Evolutionary conservation across 2,888 invertebrate species (phyloP).

Genomic region (Anoncus sp.): DNA sequence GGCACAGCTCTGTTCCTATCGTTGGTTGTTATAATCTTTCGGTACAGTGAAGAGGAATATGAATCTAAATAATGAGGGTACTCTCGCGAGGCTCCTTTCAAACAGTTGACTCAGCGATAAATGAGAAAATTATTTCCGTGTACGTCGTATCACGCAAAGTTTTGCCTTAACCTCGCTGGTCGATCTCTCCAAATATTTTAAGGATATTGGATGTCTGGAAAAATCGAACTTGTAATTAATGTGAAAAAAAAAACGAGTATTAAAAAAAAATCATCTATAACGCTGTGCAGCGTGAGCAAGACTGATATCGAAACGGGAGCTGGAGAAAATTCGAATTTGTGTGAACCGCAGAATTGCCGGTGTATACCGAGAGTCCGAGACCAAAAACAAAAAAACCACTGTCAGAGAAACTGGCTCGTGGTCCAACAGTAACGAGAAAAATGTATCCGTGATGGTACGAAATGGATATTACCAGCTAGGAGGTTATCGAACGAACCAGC

Average conservation of each 20-base stretch:
- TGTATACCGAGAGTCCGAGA: constrained; percentile 39
- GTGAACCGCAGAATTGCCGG: constrained; percentile 55
- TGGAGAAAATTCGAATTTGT: constrained; percentile 52
- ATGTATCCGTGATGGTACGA: constrained; percentile 63
- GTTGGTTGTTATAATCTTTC: constrained; percentile 38
- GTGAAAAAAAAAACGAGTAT: not conserved
- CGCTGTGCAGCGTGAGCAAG: constrained; percentile 16
- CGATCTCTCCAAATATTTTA: not conserved
- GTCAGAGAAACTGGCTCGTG: constrained; percentile 15
- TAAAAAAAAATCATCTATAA: constrained; percentile 30
- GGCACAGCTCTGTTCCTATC: not conserved
- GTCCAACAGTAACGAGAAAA: constrained; percentile 44
- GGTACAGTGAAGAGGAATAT: constrained; percentile 24
- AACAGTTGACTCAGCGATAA: constrained; percentile 29
- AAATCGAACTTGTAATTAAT: constrained; percentile 14
- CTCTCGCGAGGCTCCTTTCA: not conserved
- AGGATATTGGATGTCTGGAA: no score
- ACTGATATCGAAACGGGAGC: constrained; percentile 11
- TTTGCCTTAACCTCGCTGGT: not conserved
- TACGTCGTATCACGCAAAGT: no score
- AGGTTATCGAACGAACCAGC: constrained; percentile 31
- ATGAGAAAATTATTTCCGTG: constrained; percentile 12
- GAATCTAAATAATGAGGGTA: constrained; percentile 16
- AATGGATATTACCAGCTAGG: constrained; percentile 54
- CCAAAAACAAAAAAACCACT: constrained; percentile 23